Percentiles rank a stretch among this genome's conserved stretches.
Conservation (phyloP, 2,888 invertebrate genomes). For the Sturmia bella region DNA sequence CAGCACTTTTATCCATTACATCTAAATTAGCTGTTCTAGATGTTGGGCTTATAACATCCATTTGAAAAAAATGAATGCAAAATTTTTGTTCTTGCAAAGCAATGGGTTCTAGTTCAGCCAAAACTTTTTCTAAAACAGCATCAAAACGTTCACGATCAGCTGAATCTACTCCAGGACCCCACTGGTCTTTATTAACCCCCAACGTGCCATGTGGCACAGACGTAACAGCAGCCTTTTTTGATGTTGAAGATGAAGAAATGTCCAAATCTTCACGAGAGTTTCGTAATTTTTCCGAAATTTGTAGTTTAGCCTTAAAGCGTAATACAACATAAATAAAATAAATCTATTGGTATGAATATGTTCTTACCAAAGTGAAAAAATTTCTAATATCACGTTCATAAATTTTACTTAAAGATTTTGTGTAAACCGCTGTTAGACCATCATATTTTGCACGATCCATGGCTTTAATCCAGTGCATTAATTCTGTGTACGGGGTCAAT, state of each 20-base stretch:
- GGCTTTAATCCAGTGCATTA: conserved; percentile 95
- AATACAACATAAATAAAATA: background rate
- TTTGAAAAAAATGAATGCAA: conserved; percentile 94
- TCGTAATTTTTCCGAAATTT: conserved; percentile 79
- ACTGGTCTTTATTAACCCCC: conserved; percentile 85
- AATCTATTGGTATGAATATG: background rate
- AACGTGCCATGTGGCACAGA: conserved; percentile 82
- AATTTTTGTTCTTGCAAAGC: conserved; percentile 98
- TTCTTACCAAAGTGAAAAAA: conserved; percentile 77
- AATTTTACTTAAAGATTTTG: conserved; percentile 90
- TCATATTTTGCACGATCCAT: conserved; percentile 92
- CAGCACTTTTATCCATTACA: conserved; percentile 79
- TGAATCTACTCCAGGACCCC: conserved; percentile 85
- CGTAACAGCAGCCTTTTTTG: conserved; percentile 80
- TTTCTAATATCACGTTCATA: conserved; percentile 91
- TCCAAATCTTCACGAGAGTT: conserved; percentile 82
- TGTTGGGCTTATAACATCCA: conserved; percentile 86
- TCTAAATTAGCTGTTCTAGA: conserved; percentile 84
- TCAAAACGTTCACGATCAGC: conserved; percentile 85
- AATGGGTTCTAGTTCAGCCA: conserved; percentile 94
- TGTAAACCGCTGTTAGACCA: conserved; percentile 91
- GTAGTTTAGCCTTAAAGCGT: conserved; percentile 78
- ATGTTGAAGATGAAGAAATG: conserved; percentile 80
- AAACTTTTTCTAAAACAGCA: conserved; percentile 90
- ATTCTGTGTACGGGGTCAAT: conserved; percentile 91